Evolutionary conservation across 2,113 vertebrate species (phyloP).

Genomic region (Cyprinodon tularosa): DNA sequence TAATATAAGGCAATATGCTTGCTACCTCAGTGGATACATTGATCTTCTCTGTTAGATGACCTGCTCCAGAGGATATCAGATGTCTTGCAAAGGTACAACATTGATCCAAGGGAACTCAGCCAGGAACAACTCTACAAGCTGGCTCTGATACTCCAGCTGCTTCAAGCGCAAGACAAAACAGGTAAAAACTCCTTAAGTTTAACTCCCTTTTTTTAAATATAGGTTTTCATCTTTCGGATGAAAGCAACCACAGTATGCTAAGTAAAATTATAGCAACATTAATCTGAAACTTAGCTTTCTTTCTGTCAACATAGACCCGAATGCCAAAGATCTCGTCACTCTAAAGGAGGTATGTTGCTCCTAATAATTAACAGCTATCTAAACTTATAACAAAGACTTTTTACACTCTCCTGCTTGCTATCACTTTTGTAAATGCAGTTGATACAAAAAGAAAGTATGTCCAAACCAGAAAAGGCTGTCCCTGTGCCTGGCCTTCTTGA

Average conservation of each 20-base stretch:
- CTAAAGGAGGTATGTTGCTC: conserved; percentile 71
- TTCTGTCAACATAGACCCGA: conserved; percentile 55
- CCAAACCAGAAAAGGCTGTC: conserved; percentile 55
- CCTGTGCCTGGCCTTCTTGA: conserved; percentile 24
- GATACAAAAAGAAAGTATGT: conserved; percentile 67
- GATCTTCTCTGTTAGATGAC: conserved; percentile 55
- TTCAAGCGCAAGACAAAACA: conserved; percentile 73
- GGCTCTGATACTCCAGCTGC: conserved; percentile 82
- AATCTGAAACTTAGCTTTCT: conserved; percentile 6
- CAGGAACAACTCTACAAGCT: conserved; percentile 88
- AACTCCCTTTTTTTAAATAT: neutral
- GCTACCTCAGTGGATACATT: neutral
- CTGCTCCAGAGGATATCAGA: conserved; percentile 82
- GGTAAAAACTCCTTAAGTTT: conserved; percentile 26
- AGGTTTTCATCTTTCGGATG: neutral
- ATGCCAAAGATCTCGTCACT: conserved; percentile 68
- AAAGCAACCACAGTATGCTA: neutral
- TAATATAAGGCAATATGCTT: neutral
- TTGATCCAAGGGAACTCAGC: conserved; percentile 86
- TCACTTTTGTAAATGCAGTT: conserved; percentile 58
- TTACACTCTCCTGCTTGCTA: neutral
- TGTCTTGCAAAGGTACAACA: conserved; percentile 82
- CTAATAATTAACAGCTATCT: neutral
- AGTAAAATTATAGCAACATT: neutral
- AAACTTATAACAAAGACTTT: neutral